A percentile compares a stretch with the other conserved stretches of the same genome.
Evolutionary conservation across 2,797 vertebrate species (phyloP).

Genomic region (Psittacula derbiana): DNA sequence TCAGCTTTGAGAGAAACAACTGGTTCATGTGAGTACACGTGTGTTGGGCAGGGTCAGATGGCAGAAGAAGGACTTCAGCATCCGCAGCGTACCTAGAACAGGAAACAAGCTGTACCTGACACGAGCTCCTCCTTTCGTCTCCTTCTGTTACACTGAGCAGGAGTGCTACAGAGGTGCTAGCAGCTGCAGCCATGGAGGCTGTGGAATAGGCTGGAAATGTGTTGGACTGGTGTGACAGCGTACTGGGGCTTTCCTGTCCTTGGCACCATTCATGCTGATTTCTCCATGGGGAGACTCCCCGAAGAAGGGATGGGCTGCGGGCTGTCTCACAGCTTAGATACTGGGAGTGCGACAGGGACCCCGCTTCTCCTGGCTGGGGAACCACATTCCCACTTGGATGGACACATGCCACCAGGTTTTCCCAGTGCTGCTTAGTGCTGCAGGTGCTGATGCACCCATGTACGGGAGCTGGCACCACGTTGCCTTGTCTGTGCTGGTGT

Average conservation of each 20-base stretch:
- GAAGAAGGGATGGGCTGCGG: background rate
- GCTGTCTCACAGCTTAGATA: background rate
- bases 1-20: background rate
- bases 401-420: accelerated
- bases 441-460: background rate
- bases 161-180: background rate
- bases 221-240: background rate
- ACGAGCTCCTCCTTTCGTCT: background rate
- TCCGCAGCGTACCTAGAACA: accelerated
- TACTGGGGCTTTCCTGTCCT: background rate
- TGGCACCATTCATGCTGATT: background rate
- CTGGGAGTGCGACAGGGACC: accelerated
- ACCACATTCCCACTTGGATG: no score
- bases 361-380: accelerated
- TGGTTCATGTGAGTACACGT: background rate
- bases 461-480: accelerated
- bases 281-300: background rate
- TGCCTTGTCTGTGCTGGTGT: background rate
- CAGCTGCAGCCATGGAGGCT: background rate
- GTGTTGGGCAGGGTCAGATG: background rate
- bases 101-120: background rate
- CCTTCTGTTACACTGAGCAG: background rate
- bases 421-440: accelerated
- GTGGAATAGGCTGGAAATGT: background rate
- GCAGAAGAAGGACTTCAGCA: background rate